Base-by-base conservation (phyloP, 1,140 invertebrate genomes). In the Mamestra configurata region DNA sequence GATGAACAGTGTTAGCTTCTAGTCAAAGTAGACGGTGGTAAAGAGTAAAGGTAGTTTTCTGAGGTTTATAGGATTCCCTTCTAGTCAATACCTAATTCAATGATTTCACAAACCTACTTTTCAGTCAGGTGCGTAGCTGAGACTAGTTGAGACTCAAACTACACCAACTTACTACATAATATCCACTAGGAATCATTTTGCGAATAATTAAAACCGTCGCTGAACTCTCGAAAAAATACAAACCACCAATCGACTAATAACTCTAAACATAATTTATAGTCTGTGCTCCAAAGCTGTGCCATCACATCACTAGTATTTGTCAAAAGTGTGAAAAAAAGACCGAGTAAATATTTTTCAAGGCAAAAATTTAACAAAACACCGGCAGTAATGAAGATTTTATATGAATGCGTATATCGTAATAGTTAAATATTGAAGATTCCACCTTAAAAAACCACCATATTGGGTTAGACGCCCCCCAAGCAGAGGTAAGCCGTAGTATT, bases 341-440 rank as follows among this genome's bases (percentile, higher is more conserved):
- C 20, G 18, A 77, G 85, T 86, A 87, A 88, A 88, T 87, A 87
- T 86, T 88, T 88, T 83, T 83, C 53, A 27, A 24, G 3, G 15
- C 4, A 27, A 61, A 76, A 79, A 40, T 22, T 57, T n/a, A 31
- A 49, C 27, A 40, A 70, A 75, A 68, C 18, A 37, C 73, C 73
- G 55, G 37, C 13, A 40, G 49, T 31, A 71, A 49, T 49, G 40
- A 20, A n/a, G 13, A 24, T 53, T 49, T 46, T 77, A 31, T 77
- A 35, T 77, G 53, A 51, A 77, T 40, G 68, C 73, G 59, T 55
- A 59, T 76, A 18, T 55, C 57, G 20, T 49, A 76, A 31, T 11
- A n/a, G 22, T 76, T 31, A 27, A 61, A 76, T 49, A 61, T 49
- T 13, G 27, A 22, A 40, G 8, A 64, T 61, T 10, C 11, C 7